Percentiles rank a stretch among this genome's conserved stretches.
These are phyloP conservation scores for Acutogordius australiensis DNA, from an alignment of 2,888 invertebrate genomes.

Conservation along the genomic window DNA sequence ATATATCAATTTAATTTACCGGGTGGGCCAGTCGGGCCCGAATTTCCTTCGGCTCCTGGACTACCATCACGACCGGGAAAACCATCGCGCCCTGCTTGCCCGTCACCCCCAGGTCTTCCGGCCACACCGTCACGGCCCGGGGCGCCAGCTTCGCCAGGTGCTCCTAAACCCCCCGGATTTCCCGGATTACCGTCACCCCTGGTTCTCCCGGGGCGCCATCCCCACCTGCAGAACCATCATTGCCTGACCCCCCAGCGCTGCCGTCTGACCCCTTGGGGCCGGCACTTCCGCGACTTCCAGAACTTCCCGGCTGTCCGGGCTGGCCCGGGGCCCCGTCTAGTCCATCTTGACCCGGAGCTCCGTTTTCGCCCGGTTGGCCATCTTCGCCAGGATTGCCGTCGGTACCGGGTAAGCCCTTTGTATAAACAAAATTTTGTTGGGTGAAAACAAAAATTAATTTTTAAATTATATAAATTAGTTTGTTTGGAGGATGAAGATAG, in stretches of 20 bases:
- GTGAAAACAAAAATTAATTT: too few relatives aligned
- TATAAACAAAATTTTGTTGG: too few relatives aligned
- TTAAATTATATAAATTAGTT: too few relatives aligned
- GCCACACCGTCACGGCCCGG: constrained; percentile 16
- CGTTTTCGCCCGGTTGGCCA: neutral
- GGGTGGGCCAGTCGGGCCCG: too few relatives aligned
- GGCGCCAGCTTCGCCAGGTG: constrained; percentile 17
- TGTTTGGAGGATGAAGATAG: too few relatives aligned
- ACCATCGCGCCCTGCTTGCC: constrained; percentile 14
- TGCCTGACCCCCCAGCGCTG: constrained; percentile 16
- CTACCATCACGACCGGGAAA: neutral
- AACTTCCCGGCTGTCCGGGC: neutral
- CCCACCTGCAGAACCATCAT: constrained; percentile 16
- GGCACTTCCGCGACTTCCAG: constrained; percentile 15
- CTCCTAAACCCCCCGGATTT: constrained; percentile 16
- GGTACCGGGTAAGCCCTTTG: neutral
- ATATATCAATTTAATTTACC: too few relatives aligned
- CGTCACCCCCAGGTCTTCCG: constrained; percentile 14
- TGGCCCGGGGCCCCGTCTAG: neutral
- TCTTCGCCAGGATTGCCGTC: neutral
- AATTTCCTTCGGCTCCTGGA: too few relatives aligned
- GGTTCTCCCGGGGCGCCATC: constrained; percentile 13
- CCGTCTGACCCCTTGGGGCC: constrained; percentile 17
- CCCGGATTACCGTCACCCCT: constrained; percentile 17
- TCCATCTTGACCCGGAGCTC: neutral